Evolutionary conservation across 2,888 invertebrate genomes (phyloP).

Genomic region (Diadegma fenestrale): DNA sequence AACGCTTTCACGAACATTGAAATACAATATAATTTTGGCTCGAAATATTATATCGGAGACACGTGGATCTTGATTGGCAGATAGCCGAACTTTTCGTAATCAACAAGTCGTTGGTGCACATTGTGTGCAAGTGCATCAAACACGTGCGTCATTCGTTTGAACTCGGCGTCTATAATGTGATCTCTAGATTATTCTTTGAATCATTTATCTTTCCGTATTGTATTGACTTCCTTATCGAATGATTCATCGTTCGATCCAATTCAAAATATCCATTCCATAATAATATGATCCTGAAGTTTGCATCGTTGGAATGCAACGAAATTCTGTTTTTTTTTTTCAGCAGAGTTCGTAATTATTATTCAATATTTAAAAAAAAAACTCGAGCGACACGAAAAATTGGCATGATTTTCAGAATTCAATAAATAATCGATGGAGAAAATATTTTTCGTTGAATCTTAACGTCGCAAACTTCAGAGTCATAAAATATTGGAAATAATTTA

Average conservation of each 20-base stretch:
- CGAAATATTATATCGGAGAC: neutral
- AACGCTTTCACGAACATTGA: neutral
- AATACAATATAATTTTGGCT: neutral
- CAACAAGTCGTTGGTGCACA: constrained; percentile 57
- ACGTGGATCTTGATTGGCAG: constrained; percentile 42
- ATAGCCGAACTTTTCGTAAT: constrained; percentile 49
- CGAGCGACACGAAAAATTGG: no score
- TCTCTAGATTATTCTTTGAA: neutral
- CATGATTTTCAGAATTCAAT: no score
- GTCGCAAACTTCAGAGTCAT: no score
- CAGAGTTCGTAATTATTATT: no score
- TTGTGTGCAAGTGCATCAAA: neutral
- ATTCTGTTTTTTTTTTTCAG: no score
- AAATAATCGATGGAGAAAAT: no score
- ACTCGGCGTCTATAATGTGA: constrained; percentile 13
- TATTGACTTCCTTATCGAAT: neutral
- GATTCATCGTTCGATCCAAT: neutral
- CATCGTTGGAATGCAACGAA: no score
- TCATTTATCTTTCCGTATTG: neutral
- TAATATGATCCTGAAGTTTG: no score
- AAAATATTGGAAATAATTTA: neutral
- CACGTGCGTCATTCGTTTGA: neutral
- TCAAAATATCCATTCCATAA: neutral
- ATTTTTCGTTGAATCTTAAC: no score
- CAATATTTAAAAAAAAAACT: no score